A percentile compares a stretch with the other conserved stretches of the same genome.
Evolutionary conservation across 2,888 invertebrate species (phyloP).

Genomic region (Lithophane ornitopus): DNA sequence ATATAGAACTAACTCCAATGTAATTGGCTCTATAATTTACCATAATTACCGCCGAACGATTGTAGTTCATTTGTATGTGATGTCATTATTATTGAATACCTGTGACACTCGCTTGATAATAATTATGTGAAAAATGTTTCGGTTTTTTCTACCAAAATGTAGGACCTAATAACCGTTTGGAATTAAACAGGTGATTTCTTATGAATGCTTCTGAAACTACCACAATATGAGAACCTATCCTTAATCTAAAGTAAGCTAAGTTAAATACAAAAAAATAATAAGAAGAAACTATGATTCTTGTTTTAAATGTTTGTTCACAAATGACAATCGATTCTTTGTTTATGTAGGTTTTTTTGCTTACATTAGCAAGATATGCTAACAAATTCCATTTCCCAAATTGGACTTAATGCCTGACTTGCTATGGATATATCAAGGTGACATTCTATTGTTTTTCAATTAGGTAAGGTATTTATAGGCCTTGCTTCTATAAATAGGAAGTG

Average conservation of each 20-base stretch:
- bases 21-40: constrained; percentile 82
- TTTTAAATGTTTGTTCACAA: not conserved
- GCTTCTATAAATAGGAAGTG: not conserved
- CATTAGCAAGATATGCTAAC: not conserved
- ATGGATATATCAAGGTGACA: not conserved
- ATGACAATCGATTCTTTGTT: not conserved
- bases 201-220: not conserved
- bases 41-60: constrained; percentile 66
- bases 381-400: not conserved
- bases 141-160: not conserved
- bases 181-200: not conserved
- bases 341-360: not conserved
- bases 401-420: too few species aligned
- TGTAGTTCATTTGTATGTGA: constrained; percentile 43
- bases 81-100: constrained; percentile 51
- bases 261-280: too few species aligned
- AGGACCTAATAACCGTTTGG: not conserved
- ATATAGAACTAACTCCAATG: constrained; percentile 81
- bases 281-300: not conserved
- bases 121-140: not conserved
- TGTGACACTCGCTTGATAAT: not conserved
- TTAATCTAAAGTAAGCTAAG: too few species aligned
- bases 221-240: not conserved
- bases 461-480: not conserved
- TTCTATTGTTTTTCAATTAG: constrained; percentile 1